phyloP scores from a whole-genome alignment of 2,113 vertebrate genomes.

The Struthidea cinerea region DNA sequence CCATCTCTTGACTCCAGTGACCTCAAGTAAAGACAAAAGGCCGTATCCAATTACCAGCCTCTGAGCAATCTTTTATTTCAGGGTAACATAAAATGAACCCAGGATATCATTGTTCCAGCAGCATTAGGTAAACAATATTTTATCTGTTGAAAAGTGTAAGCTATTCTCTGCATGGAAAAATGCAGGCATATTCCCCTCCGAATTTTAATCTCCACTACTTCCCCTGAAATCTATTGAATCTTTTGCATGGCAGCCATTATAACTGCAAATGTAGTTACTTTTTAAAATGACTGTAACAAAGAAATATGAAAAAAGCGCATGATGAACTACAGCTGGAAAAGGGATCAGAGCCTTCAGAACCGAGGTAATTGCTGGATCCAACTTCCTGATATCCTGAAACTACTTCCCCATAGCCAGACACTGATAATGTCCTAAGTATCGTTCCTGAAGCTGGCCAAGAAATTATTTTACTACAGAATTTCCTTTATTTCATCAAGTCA shows the following conservation, averaged over 20 bases:
- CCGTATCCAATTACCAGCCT: neutral
- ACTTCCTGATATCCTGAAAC: neutral
- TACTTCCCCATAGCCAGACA: neutral
- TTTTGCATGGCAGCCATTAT: neutral
- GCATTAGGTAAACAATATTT: neutral
- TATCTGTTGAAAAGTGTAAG: neutral
- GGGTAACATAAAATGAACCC: neutral
- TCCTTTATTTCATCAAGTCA: neutral
- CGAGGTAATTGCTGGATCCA: neutral
- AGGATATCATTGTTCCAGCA: neutral
- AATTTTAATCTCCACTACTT: neutral
- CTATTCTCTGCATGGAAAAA: neutral
- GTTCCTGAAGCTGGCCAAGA: neutral
- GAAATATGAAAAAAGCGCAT: neutral
- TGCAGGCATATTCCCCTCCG: neutral
- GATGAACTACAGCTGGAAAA: neutral
- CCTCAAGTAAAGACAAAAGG: neutral
- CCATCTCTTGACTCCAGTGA: neutral
- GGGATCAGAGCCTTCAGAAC: neutral
- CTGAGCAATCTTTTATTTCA: neutral
- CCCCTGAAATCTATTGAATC: neutral
- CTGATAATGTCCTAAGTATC: neutral
- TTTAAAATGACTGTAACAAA: neutral
- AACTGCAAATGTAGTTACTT: neutral
- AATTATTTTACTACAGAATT: neutral